Conservation (phyloP, 92 coral and sea anemone genomes). For the Anthopleura xanthogrammica region DNA sequence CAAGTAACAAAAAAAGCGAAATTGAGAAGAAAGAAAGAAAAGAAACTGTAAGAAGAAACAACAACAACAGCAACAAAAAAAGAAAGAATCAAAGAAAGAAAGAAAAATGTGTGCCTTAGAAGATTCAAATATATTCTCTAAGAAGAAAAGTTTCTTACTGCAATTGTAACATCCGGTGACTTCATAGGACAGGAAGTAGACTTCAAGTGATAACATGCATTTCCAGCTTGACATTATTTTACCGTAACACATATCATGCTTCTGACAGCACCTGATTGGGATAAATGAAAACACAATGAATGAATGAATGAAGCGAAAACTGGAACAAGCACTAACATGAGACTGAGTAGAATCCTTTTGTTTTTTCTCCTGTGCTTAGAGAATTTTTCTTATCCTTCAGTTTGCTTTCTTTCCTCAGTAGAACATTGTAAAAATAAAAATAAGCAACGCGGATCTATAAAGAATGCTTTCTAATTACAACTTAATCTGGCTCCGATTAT, state of each 20-base stretch:
- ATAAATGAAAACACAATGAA: neutral
- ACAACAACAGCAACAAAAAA: neutral
- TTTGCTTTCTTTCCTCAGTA: too few species aligned
- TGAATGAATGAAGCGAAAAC: neutral
- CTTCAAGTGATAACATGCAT: slow-evolving; percentile 13
- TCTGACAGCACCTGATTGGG: slow-evolving; percentile 40
- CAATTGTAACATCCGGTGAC: slow-evolving; percentile 26
- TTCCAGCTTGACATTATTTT: neutral
- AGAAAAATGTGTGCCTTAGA: too few species aligned
- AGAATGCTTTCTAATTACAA: too few species aligned
- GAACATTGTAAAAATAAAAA: too few species aligned
- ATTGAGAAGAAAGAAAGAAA: too few species aligned
- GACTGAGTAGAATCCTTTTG: neutral
- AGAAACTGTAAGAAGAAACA: neutral
- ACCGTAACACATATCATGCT: slow-evolving; percentile 41
- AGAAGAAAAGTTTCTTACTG: slow-evolving; percentile 19
- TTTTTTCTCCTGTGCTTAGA: too few species aligned
- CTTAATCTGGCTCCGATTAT: too few species aligned
- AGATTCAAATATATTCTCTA: neutral
- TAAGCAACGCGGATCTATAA: too few species aligned
- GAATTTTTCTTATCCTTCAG: too few species aligned
- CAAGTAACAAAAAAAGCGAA: too few species aligned
- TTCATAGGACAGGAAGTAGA: slow-evolving; percentile 25
- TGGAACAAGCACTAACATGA: neutral
- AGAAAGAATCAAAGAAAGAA: neutral